Percentiles rank a stretch among this genome's conserved stretches.
These are phyloP conservation scores for Nephotettix cincticeps DNA, from an alignment of 1,140 invertebrate species.

Conservation along the genomic window DNA sequence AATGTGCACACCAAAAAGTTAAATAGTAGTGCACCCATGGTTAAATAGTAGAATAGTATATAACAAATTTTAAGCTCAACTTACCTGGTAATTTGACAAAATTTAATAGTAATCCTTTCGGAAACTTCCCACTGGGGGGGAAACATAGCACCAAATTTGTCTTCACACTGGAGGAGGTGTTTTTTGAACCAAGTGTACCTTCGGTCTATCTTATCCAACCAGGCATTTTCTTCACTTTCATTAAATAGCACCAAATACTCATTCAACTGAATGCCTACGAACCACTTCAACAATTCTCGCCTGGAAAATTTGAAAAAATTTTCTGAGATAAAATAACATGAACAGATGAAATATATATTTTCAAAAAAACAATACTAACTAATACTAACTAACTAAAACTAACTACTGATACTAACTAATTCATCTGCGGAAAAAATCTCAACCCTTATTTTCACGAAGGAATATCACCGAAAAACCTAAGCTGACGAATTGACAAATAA, in stretches of 20 bases:
- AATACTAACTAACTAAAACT: neutral
- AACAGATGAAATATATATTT: neutral
- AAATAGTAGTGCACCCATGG: too few species aligned
- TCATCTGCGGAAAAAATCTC: too few species aligned
- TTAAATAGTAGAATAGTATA: too few species aligned
- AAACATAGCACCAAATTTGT: conserved; percentile 87
- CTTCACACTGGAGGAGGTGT: conserved; percentile 94
- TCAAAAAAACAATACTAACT: neutral
- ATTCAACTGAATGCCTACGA: conserved; percentile 81
- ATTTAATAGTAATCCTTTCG: conserved; percentile 89
- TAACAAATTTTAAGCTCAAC: too few species aligned
- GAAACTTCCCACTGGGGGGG: conserved; percentile 93
- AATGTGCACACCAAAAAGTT: too few species aligned
- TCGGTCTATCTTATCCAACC: conserved; percentile 95
- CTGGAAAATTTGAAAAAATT: too few species aligned
- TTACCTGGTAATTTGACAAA: conserved; percentile 75
- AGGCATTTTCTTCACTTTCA: conserved; percentile 92
- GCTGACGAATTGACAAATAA: too few species aligned
- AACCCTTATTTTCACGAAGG: too few species aligned
- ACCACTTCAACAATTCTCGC: conserved; percentile 86
- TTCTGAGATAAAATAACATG: too few species aligned
- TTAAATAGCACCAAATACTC: conserved; percentile 95
- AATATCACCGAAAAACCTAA: too few species aligned
- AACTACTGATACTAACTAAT: too few species aligned
- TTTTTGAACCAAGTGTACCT: conserved; percentile 96